Evolutionary conservation across 1,140 invertebrate species (phyloP).

Genomic region (Drosophila sulfurigaster): DNA sequence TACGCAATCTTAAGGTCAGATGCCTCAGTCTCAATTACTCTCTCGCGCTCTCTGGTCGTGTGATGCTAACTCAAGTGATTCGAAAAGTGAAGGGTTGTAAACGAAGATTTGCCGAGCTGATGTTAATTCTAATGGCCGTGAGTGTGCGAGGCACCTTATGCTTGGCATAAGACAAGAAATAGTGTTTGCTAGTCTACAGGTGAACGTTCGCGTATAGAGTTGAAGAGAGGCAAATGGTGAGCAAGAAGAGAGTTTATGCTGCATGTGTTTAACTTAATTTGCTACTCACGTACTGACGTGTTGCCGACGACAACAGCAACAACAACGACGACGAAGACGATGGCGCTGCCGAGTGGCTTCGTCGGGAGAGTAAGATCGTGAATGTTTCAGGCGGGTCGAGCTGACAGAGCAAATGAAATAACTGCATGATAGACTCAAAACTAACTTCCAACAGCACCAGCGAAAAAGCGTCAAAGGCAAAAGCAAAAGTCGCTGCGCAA

Average conservation of each 20-base stretch:
- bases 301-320: background rate
- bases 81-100: constrained; percentile 75
- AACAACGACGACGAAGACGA: background rate
- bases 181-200: constrained; percentile 59
- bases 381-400: constrained; percentile 30
- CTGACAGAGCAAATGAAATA: constrained; percentile 23
- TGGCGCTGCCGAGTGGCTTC: background rate
- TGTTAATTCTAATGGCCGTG: constrained; percentile 52
- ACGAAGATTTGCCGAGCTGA: constrained; percentile 51
- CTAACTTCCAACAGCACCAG: constrained; percentile 16
- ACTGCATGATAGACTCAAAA: constrained; percentile 45
- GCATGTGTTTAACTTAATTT: constrained; percentile 64
- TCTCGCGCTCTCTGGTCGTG: background rate
- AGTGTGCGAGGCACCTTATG: constrained; percentile 36
- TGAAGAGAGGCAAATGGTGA: constrained; percentile 15
- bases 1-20: constrained; percentile 35
- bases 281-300: constrained; percentile 61
- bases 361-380: constrained; percentile 28
- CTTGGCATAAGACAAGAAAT: constrained; percentile 51
- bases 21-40: too few species aligned
- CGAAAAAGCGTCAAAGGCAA: background rate
- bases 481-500: constrained; percentile 8
- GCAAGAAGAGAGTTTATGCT: constrained; percentile 31
- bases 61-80: constrained; percentile 2
- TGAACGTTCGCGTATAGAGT: constrained; percentile 56